Percentiles rank a stretch among this genome's conserved stretches.
These are phyloP conservation scores for Acanthosepion lycidas DNA, from an alignment of 2,888 invertebrate species.

Conservation along the genomic window DNA sequence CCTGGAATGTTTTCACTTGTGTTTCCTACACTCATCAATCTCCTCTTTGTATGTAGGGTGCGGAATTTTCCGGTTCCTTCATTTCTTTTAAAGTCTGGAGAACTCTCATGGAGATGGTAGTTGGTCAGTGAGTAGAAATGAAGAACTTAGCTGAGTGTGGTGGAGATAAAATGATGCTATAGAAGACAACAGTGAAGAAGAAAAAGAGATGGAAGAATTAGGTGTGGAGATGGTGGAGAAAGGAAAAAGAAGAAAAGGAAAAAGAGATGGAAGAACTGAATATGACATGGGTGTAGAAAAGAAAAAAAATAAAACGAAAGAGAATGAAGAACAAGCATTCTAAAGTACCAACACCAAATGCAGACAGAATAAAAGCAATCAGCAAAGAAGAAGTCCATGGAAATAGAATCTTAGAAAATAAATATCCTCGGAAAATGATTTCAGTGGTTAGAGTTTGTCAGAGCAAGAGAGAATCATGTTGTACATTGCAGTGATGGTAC, in stretches of 20 bases:
- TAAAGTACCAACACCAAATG: background rate
- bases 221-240: background rate
- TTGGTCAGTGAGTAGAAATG: background rate
- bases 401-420: background rate
- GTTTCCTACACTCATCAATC: background rate
- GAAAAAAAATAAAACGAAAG: background rate
- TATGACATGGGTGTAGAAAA: rapidly evolving
- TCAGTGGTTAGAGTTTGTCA: background rate
- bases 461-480: background rate
- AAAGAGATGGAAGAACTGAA: background rate
- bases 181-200: background rate
- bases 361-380: background rate
- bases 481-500: background rate
- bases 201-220: background rate
- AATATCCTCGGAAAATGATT: background rate
- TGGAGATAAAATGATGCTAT: background rate
- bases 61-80: background rate
- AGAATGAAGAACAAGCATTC: background rate
- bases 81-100: background rate
- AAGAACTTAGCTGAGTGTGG: background rate
- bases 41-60: background rate
- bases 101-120: background rate
- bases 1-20: background rate
- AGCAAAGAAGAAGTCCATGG: background rate
- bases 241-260: background rate